Evolutionary conservation across 2,113 vertebrate species (phyloP), one percentile per base, ranked within the genome.

Genomic region (human (Homo sapiens)): DNA sequence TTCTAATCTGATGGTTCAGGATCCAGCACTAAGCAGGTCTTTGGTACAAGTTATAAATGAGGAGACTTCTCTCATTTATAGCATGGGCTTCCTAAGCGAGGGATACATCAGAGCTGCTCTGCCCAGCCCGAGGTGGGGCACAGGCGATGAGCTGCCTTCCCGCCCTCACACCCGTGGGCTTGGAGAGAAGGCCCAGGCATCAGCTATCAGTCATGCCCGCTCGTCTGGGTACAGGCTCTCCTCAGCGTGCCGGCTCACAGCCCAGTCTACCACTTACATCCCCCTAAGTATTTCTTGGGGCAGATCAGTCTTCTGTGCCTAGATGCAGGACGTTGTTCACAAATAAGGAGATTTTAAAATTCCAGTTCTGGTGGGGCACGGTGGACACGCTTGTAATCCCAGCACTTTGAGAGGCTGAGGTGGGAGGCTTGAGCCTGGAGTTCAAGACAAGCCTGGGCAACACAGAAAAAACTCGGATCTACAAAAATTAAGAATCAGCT

Each of bases 251-350:
- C 2, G 5, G 81, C 50, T 10, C 1, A 1, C 4, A 52, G 0
- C 1, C 17, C 2, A 0, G 27, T 35, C 14, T 20, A 7, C 38
- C 3, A 0, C 50, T 1, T 2, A 3, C 5, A 1, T 9, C 35
- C 90, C 38, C 90, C 45, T n/a, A 64, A 8, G 22, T 12, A 13
- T 8, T 59, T 57, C 43, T 17, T 2, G 2, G 25, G 27, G 30
- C 43, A 68, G 43, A 35, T 1, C 2, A 0, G 32, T 35, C 89
- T 16, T 48, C 32, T 80, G 25, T 7, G 6, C 11, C 32, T 78
- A 59, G 7, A 66, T 1, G 61, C 5, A 57, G 20, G 20, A 23
- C 14, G 25, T 70, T 20, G 20, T 32, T 45, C 80, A 88, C 8
- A 35, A 48, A 75, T n/a, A 22, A 22, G 61, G 35, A 89, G 82